A percentile compares a stretch with the other conserved stretches of the same genome.
Evolutionary conservation across 2,797 vertebrate genomes (phyloP).

Genomic region (Muraenolepis orangiensis): DNA sequence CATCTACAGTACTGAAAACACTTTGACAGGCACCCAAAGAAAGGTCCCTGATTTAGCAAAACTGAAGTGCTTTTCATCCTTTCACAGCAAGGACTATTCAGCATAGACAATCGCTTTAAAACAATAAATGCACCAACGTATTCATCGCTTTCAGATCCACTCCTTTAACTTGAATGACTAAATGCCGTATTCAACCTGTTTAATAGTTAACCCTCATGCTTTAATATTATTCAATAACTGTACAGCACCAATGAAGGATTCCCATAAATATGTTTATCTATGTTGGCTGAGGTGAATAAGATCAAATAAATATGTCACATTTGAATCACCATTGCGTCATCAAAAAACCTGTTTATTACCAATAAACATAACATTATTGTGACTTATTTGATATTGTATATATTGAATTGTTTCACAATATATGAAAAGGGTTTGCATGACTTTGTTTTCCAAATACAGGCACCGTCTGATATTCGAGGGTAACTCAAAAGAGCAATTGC

Average conservation of each 20-base stretch:
- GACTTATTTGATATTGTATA: background rate
- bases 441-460: background rate
- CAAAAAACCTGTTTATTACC: background rate
- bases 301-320: background rate
- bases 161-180: background rate
- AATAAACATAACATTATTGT: background rate
- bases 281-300: background rate
- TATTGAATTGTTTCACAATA: background rate
- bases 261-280: background rate
- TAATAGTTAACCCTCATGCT: background rate
- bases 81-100: conserved; percentile 26
- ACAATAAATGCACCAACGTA: conserved; percentile 18
- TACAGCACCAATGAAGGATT: background rate
- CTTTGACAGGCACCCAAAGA: conserved; percentile 52
- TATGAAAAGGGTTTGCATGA: background rate
- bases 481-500: background rate
- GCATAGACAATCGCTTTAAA: conserved; percentile 28
- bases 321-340: background rate
- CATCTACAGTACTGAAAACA: conserved; percentile 30
- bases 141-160: conserved; percentile 23
- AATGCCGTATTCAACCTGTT: background rate
- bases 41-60: conserved; percentile 56
- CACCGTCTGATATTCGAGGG: background rate
- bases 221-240: background rate
- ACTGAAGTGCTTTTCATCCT: conserved; percentile 37